phyloP scores from a whole-genome alignment of 2,113 vertebrate genomes.

The Nothocercus nigrocapillus region DNA sequence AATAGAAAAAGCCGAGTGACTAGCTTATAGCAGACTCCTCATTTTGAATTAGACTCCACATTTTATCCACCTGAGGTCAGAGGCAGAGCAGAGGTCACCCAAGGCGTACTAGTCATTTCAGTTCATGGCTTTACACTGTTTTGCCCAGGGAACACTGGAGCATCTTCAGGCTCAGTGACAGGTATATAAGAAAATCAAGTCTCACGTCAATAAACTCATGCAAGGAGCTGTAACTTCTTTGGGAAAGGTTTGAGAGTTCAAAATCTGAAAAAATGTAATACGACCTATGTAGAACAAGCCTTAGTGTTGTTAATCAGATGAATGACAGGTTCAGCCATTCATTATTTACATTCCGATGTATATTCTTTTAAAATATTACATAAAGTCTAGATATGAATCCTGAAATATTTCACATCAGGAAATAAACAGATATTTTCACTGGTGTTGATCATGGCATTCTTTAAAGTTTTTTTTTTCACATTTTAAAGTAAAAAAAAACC shows the following conservation, averaged over 20 bases:
- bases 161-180: background rate
- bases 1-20: background rate
- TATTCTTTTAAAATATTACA: background rate
- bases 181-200: background rate
- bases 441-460: background rate
- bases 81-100: background rate
- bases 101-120: background rate
- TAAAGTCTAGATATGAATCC: background rate
- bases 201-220: background rate
- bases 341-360: background rate
- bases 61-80: background rate
- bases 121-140: background rate
- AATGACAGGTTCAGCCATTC: background rate
- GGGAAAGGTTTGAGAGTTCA: background rate
- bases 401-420: background rate
- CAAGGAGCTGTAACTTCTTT: background rate
- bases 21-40: background rate
- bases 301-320: background rate
- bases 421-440: background rate
- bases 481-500: background rate
- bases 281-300: background rate
- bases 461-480: background rate
- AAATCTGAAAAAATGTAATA: background rate
- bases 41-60: background rate
- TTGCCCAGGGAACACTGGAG: background rate